Conservation (phyloP, 1,140 invertebrate genomes). For the Euura lappo region DNA sequence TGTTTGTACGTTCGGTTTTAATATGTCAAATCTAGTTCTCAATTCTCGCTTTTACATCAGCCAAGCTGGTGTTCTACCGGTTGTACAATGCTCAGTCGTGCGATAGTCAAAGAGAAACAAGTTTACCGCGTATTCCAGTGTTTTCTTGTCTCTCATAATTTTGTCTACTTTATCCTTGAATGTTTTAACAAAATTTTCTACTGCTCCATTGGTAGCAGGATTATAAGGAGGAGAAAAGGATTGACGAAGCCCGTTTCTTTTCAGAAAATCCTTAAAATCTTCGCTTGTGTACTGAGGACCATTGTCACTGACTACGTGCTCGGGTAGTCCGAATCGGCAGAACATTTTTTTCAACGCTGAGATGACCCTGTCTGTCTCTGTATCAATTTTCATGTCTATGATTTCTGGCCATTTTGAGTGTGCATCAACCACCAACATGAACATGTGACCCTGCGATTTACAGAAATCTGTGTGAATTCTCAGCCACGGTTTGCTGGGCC, state of each 20-base stretch:
- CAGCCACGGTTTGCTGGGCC: too few species aligned
- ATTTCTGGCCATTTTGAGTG: conserved; percentile 24
- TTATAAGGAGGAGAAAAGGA: conserved; percentile 23
- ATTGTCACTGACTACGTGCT: too few species aligned
- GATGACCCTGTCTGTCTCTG: conserved; percentile 13
- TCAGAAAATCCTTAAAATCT: conserved; percentile 23
- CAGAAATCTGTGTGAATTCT: not conserved
- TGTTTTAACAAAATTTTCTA: too few species aligned
- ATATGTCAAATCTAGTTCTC: not conserved
- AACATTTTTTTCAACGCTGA: conserved; percentile 15
- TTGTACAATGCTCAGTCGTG: conserved; percentile 8
- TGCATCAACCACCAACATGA: conserved; percentile 23
- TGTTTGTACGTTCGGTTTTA: conserved; percentile 10
- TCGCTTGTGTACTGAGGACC: not conserved
- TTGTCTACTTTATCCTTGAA: not conserved
- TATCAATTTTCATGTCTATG: conserved; percentile 15
- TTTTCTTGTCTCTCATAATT: conserved; percentile 22
- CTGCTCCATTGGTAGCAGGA: too few species aligned
- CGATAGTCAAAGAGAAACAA: too few species aligned
- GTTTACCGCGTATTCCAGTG: not conserved
- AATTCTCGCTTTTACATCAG: conserved; percentile 12
- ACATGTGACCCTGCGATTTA: conserved; percentile 20
- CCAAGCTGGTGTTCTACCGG: conserved; percentile 13
- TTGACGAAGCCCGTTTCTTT: conserved; percentile 34
- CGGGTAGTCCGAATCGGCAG: not conserved